Evolutionary conservation across 2,113 vertebrate species (phyloP).

Genomic region (Malurus elegans): DNA sequence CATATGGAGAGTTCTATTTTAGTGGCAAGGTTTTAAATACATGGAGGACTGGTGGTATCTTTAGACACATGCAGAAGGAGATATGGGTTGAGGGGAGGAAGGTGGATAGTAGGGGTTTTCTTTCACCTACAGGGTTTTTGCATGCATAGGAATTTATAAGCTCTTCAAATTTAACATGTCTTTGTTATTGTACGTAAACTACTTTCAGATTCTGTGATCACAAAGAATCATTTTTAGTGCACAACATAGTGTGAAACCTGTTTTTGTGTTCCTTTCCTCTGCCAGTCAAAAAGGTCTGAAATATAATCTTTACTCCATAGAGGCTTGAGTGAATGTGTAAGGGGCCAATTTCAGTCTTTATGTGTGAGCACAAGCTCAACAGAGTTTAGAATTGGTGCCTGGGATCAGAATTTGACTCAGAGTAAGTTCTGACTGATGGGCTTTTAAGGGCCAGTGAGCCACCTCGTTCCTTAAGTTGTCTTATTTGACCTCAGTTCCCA

Average conservation of each 20-base stretch:
- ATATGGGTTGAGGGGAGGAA: accelerated
- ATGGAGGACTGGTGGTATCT: background rate
- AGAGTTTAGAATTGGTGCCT: background rate
- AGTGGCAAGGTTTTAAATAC: background rate
- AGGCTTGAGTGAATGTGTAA: background rate
- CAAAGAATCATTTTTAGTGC: background rate
- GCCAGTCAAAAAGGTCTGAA: background rate
- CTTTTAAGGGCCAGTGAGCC: background rate
- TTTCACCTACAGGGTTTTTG: background rate
- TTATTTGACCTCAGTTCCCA: background rate
- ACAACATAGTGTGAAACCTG: background rate
- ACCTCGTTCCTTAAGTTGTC: background rate
- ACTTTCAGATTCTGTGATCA: background rate
- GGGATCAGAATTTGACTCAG: background rate
- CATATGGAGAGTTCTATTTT: background rate
- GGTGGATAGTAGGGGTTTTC: accelerated
- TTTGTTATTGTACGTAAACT: background rate
- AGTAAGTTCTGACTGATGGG: background rate
- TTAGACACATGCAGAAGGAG: background rate
- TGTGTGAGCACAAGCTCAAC: background rate
- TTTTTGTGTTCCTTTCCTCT: background rate
- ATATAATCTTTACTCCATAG: background rate
- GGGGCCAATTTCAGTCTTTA: background rate
- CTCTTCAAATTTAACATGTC: background rate
- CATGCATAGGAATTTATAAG: background rate